phyloP scores from a whole-genome alignment of 2,888 invertebrate species.

The Pyrocoelia pectoralis region DNA sequence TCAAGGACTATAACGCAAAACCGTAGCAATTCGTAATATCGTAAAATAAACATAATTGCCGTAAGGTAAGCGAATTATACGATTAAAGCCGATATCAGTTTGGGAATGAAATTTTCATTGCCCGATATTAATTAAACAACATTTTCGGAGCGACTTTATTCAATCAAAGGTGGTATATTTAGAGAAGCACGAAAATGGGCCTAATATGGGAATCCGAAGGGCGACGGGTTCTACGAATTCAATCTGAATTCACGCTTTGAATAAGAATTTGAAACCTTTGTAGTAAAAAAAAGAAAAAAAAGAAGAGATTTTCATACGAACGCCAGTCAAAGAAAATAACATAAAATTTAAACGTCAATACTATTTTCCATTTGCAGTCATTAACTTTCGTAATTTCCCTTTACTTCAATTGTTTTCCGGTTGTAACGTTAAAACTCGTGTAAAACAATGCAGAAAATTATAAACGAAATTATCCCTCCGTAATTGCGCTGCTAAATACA shows the following conservation, averaged over 20 bases:
- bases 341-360: constrained; percentile 2
- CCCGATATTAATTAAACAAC: too few species aligned
- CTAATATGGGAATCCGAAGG: too few species aligned
- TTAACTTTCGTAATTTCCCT: constrained; percentile 5
- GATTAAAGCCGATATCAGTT: too few species aligned
- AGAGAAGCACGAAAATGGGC: too few species aligned
- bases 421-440: background rate
- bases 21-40: too few species aligned
- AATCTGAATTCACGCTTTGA: background rate
- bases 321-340: background rate
- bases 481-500: background rate
- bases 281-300: background rate
- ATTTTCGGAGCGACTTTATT: too few species aligned
- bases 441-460: constrained; percentile 1
- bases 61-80: too few species aligned
- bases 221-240: background rate
- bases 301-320: background rate
- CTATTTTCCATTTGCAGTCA: constrained; percentile 2
- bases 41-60: too few species aligned
- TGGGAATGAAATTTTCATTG: too few species aligned
- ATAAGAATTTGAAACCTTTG: background rate
- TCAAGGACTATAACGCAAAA: too few species aligned
- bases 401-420: constrained; percentile 4
- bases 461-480: background rate
- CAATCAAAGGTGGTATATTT: too few species aligned